A percentile compares a stretch with the other conserved stretches of the same genome.
Conservation (phyloP, 2,797 vertebrate genomes). For the Silurus lanzhouensis region DNA sequence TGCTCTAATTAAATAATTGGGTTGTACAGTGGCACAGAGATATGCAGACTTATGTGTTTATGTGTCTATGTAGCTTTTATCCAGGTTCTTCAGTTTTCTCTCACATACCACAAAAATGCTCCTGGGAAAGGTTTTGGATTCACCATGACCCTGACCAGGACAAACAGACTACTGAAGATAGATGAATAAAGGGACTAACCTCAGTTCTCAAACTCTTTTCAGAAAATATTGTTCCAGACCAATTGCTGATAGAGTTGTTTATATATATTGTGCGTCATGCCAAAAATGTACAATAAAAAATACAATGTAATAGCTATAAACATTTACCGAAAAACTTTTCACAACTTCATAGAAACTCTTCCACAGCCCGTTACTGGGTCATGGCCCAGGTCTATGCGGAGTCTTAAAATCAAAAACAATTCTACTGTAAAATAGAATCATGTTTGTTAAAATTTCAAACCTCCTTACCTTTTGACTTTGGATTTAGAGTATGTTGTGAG, state of each 20-base stretch:
- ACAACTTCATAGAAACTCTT: too few species aligned
- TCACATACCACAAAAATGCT: not conserved
- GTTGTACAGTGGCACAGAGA: not conserved
- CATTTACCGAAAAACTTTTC: too few species aligned
- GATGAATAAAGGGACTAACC: not conserved
- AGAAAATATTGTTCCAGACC: not conserved
- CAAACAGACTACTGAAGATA: not conserved
- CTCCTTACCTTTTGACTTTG: not conserved
- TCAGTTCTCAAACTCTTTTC: not conserved
- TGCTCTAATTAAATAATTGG: not conserved
- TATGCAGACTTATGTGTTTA: not conserved
- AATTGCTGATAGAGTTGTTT: too few species aligned
- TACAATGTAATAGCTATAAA: too few species aligned
- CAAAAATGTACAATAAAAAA: too few species aligned
- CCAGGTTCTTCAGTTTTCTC: not conserved
- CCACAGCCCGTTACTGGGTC: too few species aligned
- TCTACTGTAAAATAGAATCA: not conserved
- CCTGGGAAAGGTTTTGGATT: not conserved
- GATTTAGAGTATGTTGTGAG: not conserved
- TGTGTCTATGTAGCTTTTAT: not conserved
- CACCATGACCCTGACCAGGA: not conserved
- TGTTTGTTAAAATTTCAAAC: not conserved
- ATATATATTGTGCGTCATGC: too few species aligned
- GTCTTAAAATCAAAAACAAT: not conserved
- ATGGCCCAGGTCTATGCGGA: not conserved